Evolutionary conservation across 2,888 invertebrate species (phyloP).

Genomic region (Boloria selene): DNA sequence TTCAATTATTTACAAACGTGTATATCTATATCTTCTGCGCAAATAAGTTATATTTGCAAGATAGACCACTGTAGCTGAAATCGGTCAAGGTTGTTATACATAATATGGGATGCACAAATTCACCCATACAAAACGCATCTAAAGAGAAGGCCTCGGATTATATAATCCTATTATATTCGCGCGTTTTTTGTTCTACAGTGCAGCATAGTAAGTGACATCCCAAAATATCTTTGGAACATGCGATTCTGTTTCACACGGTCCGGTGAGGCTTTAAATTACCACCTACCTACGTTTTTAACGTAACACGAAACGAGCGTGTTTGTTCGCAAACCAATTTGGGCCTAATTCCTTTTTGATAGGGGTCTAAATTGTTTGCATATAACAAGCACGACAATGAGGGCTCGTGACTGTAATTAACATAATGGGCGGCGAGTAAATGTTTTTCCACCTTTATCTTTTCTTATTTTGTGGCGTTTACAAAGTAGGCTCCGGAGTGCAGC

Average conservation of each 20-base stretch:
- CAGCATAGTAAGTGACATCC: constrained; percentile 11
- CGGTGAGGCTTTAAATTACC: constrained; percentile 31
- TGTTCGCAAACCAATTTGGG: constrained; percentile 36
- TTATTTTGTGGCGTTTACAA: constrained; percentile 52
- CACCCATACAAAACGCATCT: no score
- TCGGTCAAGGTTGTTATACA: no score
- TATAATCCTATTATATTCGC: not conserved
- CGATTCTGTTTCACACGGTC: constrained; percentile 30
- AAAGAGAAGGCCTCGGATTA: not conserved
- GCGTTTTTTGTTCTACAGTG: not conserved
- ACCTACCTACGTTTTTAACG: constrained; percentile 40
- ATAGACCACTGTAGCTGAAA: no score
- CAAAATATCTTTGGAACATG: constrained; percentile 29
- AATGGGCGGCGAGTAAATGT: constrained; percentile 57
- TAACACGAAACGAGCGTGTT: constrained; percentile 34
- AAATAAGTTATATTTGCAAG: no score
- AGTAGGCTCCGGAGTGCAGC: constrained; percentile 45
- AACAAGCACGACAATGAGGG: constrained; percentile 38
- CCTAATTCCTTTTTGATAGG: constrained; percentile 34
- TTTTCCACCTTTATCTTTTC: constrained; percentile 57
- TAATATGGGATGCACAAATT: no score
- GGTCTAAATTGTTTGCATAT: constrained; percentile 40
- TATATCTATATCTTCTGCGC: no score
- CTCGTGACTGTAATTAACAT: constrained; percentile 57
- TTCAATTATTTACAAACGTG: no score